Percentiles rank a stretch among this genome's conserved stretches.
These are phyloP conservation scores for Physeter macrocephalus DNA, from an alignment of 2,113 vertebrate species.

Conservation along the genomic window DNA sequence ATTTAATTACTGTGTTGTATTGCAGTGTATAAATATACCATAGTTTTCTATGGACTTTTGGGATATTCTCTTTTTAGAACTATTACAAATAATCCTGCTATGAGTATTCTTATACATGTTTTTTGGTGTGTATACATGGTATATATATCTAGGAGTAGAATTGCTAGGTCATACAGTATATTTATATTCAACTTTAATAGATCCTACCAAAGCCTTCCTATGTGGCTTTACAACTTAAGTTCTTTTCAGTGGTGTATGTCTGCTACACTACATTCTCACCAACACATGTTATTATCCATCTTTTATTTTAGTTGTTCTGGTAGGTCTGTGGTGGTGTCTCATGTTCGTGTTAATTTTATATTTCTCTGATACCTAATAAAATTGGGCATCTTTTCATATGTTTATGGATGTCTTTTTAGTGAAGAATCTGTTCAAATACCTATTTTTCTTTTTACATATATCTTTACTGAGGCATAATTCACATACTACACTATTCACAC, in stretches of 20 bases:
- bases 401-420: background rate
- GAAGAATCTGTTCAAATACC: background rate
- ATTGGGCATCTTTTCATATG: background rate
- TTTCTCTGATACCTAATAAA: slow-evolving; percentile 22
- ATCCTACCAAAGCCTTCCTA: background rate
- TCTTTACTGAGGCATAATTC: slow-evolving; percentile 1
- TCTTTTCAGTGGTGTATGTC: background rate
- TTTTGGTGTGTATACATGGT: background rate
- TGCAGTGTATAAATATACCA: background rate
- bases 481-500: background rate
- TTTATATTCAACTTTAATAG: background rate
- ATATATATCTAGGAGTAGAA: background rate
- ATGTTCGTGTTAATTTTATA: background rate
- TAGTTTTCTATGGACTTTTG: background rate
- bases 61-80: background rate
- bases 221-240: background rate
- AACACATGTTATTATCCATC: background rate
- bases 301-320: background rate
- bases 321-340: background rate
- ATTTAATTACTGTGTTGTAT: background rate
- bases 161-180: background rate
- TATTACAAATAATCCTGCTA: background rate
- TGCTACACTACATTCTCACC: background rate
- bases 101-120: background rate
- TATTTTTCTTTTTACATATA: background rate